Evolutionary conservation across 2,113 vertebrate genomes (phyloP).

Genomic region (Eidolon helvum): DNA sequence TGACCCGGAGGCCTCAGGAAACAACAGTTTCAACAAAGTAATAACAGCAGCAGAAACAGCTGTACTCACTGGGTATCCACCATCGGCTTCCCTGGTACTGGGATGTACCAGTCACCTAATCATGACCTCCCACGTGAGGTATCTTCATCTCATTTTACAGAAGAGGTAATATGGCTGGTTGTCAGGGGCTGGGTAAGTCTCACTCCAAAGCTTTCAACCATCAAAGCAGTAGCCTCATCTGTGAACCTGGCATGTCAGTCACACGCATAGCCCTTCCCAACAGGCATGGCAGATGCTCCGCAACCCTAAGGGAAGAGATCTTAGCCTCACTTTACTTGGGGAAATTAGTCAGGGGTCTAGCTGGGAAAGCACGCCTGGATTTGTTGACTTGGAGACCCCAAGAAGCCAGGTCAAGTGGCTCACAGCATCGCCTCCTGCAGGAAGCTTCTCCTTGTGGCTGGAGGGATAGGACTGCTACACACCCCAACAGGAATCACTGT

Average conservation of each 20-base stretch:
- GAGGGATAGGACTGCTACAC: not conserved
- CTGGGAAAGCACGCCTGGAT: not conserved
- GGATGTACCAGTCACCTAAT: not conserved
- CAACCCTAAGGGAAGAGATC: not conserved
- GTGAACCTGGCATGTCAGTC: too few relatives aligned
- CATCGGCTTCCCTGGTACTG: not conserved
- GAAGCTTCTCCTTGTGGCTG: not conserved
- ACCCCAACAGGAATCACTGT: too few relatives aligned
- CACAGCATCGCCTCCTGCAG: not conserved
- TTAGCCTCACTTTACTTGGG: not conserved
- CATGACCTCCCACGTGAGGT: not conserved
- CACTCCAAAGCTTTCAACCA: not conserved
- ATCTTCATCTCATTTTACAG: not conserved
- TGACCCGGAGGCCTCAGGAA: not conserved
- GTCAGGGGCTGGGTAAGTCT: not conserved
- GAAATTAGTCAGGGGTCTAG: not conserved
- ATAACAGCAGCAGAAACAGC: not conserved
- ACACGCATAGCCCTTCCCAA: not conserved
- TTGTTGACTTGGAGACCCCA: not conserved
- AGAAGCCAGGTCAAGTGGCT: not conserved
- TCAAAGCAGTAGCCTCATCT: not conserved
- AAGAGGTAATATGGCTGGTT: not conserved
- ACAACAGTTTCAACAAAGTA: not conserved
- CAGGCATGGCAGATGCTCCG: fast-evolving
- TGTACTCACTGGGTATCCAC: not conserved